Percentiles rank a stretch among this genome's conserved stretches.
These are phyloP conservation scores for Tribolium freemani DNA, from an alignment of 2,888 invertebrate species.

Conservation along the genomic window DNA sequence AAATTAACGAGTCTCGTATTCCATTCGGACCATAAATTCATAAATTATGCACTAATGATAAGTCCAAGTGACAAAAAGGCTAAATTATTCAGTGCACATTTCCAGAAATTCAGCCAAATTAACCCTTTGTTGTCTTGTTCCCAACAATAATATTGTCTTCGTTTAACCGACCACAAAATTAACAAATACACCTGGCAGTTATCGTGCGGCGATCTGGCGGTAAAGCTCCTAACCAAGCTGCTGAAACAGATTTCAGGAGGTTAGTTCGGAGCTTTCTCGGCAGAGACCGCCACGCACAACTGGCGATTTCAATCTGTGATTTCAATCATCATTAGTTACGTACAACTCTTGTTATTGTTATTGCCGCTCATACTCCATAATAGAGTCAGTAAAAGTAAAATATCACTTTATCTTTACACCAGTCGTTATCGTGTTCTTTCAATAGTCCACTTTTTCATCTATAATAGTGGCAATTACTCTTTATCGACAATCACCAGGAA, in stretches of 20 bases:
- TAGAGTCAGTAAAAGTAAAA: neutral
- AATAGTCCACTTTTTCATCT: neutral
- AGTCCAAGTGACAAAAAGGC: slow-evolving; percentile 29
- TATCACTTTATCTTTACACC: too few relatives aligned
- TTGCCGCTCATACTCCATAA: neutral
- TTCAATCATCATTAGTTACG: too few relatives aligned
- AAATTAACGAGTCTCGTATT: neutral
- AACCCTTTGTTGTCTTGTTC: neutral
- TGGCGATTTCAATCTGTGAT: neutral
- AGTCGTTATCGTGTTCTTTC: neutral
- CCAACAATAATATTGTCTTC: neutral
- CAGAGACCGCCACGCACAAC: slow-evolving; percentile 13
- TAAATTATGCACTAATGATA: slow-evolving; percentile 44
- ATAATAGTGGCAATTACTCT: slow-evolving; percentile 33
- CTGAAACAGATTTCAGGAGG: neutral
- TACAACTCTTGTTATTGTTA: neutral
- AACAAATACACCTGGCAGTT: neutral
- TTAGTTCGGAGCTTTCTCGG: slow-evolving; percentile 2
- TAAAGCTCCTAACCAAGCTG: neutral
- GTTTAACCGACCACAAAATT: neutral
- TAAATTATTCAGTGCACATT: slow-evolving; percentile 19
- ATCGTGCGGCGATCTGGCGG: slow-evolving; percentile 12
- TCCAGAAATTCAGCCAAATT: neutral
- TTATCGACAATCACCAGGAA: slow-evolving; percentile 46
- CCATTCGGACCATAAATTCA: neutral